Percentiles rank a stretch among this genome's conserved stretches.
Conservation (phyloP, 1,140 invertebrate genomes). For the Bombus cullumanus region DNA sequence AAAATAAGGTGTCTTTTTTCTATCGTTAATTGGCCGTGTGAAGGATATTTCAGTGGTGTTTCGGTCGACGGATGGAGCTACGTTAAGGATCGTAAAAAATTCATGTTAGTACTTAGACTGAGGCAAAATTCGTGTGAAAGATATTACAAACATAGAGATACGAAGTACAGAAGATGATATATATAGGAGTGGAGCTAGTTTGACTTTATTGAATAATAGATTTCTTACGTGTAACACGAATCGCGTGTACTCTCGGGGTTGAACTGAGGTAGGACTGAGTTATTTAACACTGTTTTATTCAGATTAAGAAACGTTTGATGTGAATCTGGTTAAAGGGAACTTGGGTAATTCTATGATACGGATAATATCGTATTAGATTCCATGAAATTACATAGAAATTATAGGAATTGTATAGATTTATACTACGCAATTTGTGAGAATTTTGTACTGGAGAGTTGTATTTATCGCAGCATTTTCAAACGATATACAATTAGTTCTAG, state of each 20-base stretch:
- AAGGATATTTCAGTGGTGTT: not conserved
- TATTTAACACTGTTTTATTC: not conserved
- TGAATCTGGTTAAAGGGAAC: not conserved
- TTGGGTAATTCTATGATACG: not conserved
- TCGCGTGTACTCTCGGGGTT: not conserved
- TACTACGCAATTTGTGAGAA: too few relatives aligned
- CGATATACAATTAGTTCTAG: too few relatives aligned
- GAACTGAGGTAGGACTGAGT: not conserved
- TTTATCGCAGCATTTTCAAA: too few relatives aligned
- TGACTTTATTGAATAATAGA: slow-evolving; percentile 12
- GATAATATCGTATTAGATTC: too few relatives aligned
- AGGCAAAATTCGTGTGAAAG: not conserved
- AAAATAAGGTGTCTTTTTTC: not conserved
- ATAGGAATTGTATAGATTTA: too few relatives aligned
- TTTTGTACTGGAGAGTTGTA: too few relatives aligned
- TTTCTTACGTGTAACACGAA: not conserved
- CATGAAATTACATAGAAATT: too few relatives aligned
- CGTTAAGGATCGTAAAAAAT: not conserved
- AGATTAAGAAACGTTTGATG: not conserved
- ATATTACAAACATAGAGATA: not conserved
- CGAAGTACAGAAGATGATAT: not conserved
- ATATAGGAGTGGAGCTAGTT: not conserved
- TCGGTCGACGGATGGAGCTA: not conserved
- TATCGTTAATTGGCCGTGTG: not conserved
- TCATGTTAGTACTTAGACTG: not conserved